These are phyloP conservation scores for Talpa occidentalis DNA, from an alignment of 2,113 vertebrate species.

Conservation along the genomic window DNA sequence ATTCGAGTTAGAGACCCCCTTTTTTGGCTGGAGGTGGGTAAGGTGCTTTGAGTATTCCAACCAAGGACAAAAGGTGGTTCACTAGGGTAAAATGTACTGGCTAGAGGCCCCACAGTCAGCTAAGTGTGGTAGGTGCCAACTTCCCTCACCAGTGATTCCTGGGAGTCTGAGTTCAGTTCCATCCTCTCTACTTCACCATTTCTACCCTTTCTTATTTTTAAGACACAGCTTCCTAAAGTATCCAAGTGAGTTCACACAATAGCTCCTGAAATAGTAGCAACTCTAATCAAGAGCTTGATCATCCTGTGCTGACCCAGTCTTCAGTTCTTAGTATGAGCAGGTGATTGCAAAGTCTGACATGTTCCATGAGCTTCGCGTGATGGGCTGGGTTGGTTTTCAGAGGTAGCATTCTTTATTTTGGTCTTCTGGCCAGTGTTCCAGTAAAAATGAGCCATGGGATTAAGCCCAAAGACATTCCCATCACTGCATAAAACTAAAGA, in stretches of 20 bases:
- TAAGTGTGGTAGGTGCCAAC: not conserved
- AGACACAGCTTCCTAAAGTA: not conserved
- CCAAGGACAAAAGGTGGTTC: not conserved
- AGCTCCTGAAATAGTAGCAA: not conserved
- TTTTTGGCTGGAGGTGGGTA: not conserved
- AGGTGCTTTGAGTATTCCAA: not conserved
- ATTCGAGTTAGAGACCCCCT: not conserved
- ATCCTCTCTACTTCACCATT: not conserved
- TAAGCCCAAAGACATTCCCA: not conserved
- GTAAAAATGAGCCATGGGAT: constrained; percentile 4
- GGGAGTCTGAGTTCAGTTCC: not conserved
- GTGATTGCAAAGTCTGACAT: not conserved
- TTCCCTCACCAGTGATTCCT: not conserved
- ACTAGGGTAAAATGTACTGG: not conserved
- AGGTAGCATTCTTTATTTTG: not conserved
- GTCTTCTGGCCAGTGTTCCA: not conserved
- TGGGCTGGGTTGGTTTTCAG: not conserved
- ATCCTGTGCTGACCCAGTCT: not conserved
- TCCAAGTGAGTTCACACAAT: not conserved
- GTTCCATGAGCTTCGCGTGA: not conserved
- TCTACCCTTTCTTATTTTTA: not conserved
- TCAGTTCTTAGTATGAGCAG: not conserved
- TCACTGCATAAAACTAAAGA: not conserved
- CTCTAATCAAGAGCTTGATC: not conserved
- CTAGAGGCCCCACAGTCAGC: no score